A percentile compares a stretch with the other conserved stretches of the same genome.
phyloP scores from a whole-genome alignment of 2,113 vertebrate genomes.

The Poeciliopsis occidentalis region DNA sequence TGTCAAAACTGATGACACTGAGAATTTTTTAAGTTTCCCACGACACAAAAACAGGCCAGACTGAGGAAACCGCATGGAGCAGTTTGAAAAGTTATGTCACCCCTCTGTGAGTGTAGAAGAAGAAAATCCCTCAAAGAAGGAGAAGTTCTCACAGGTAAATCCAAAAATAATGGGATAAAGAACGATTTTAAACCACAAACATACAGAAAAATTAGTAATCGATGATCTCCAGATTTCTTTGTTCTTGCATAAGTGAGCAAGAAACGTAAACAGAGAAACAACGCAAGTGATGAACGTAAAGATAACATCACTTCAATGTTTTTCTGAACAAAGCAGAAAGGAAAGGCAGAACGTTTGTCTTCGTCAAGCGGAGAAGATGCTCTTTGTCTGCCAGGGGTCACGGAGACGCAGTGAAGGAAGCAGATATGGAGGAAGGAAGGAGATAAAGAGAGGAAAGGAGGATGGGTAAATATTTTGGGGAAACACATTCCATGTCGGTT shows the following conservation, averaged over 20 bases:
- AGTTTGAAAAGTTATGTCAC: neutral
- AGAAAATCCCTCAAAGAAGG: neutral
- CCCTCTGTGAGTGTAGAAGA: neutral
- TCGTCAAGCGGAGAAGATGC: constrained; percentile 1
- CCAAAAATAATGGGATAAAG: neutral
- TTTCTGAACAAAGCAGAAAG: neutral
- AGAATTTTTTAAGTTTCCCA: constrained; percentile 18
- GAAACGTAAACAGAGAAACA: neutral
- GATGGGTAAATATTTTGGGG: constrained; percentile 55
- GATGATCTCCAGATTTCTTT: neutral
- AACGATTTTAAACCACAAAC: neutral
- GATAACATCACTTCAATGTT: neutral
- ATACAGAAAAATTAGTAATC: neutral
- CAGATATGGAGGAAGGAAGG: constrained; percentile 71
- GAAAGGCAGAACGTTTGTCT: neutral
- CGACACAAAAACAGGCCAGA: constrained; percentile 11
- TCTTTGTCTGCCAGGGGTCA: constrained; percentile 15
- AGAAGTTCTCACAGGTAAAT: neutral
- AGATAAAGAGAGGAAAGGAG: constrained; percentile 62
- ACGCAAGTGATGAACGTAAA: neutral
- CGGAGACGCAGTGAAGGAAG: constrained; percentile 54
- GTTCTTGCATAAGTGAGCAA: neutral
- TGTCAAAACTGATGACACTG: constrained; percentile 18
- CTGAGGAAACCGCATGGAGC: neutral
- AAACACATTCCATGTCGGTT: constrained; percentile 53